Percentiles rank a stretch among this genome's conserved stretches.
These are phyloP conservation scores for Conopomorpha cramerella DNA, from an alignment of 1,140 invertebrate species.

Conservation along the genomic window DNA sequence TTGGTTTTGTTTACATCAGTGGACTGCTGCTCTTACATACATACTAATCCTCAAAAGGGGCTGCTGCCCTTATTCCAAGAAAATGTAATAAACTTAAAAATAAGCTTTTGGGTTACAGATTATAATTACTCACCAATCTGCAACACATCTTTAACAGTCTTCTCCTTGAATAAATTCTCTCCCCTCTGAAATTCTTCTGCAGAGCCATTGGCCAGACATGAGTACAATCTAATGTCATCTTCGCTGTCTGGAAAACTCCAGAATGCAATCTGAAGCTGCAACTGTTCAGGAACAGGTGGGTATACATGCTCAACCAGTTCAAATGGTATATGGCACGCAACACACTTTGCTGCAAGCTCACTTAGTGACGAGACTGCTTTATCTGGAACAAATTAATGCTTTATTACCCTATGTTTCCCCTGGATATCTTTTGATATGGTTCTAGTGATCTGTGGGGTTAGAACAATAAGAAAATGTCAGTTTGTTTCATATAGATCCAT, in stretches of 20 bases:
- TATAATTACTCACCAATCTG: constrained; percentile 82
- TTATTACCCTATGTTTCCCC: too few relatives aligned
- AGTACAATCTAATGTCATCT: constrained; percentile 98
- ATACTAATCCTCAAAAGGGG: too few relatives aligned
- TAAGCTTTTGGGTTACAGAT: too few relatives aligned
- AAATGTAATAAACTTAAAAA: too few relatives aligned
- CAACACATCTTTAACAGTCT: constrained; percentile 90
- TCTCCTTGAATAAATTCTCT: constrained; percentile 85
- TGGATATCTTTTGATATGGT: too few relatives aligned
- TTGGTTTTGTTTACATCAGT: too few relatives aligned
- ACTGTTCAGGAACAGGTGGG: constrained; percentile 94
- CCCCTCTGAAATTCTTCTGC: constrained; percentile 95
- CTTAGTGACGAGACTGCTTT: constrained; percentile 68
- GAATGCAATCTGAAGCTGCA: constrained; percentile 95
- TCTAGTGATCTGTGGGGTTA: too few relatives aligned
- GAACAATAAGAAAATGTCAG: too few relatives aligned
- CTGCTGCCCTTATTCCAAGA: too few relatives aligned
- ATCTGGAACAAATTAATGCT: too few relatives aligned
- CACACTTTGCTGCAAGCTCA: constrained; percentile 89
- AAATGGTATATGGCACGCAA: constrained; percentile 95
- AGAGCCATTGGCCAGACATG: constrained; percentile 96
- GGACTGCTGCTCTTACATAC: too few relatives aligned
- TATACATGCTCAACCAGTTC: constrained; percentile 95
- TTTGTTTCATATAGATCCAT: too few relatives aligned
- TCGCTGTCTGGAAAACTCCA: constrained; percentile 99